Conservation (phyloP, 2,888 invertebrate species). For the Tinea pellionella region DNA sequence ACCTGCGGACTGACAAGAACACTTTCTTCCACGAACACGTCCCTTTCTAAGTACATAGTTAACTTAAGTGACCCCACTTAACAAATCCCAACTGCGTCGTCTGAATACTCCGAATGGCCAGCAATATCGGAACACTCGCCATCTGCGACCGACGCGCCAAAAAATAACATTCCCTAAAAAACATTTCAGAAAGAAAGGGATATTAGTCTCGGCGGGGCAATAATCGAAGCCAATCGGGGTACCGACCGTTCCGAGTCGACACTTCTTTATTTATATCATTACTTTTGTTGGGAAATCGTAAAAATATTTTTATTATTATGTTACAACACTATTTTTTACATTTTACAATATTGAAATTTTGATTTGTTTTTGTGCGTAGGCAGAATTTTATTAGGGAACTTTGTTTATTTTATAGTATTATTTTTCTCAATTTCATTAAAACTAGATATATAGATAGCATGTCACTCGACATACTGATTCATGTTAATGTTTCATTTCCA, state of each 20-base stretch:
- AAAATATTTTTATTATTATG: conserved; percentile 35
- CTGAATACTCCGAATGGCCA: conserved; percentile 28
- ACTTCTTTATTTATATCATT: conserved; percentile 55
- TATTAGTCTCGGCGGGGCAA: conserved; percentile 67
- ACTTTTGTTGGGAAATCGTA: conserved; percentile 33
- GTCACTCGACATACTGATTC: too few species aligned
- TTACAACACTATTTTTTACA: neutral
- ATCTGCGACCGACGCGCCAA: conserved; percentile 60
- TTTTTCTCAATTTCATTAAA: too few species aligned
- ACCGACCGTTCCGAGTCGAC: conserved; percentile 50
- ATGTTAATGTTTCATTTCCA: too few species aligned
- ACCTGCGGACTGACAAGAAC: conserved; percentile 8
- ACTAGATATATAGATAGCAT: too few species aligned
- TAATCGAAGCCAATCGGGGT: conserved; percentile 67
- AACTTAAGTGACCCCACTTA: conserved; percentile 63
- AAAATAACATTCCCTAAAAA: conserved; percentile 63
- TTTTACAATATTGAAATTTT: conserved; percentile 19
- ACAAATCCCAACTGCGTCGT: conserved; percentile 46
- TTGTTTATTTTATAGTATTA: too few species aligned
- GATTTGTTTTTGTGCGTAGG: conserved; percentile 20
- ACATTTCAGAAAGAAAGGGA: conserved; percentile 61
- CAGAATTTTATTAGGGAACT: too few species aligned
- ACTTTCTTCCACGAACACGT: conserved; percentile 31
- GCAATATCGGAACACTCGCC: conserved; percentile 49
- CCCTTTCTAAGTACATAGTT: conserved; percentile 61